Base-by-base conservation (phyloP, 2,113 vertebrate genomes). In the Petromus typicus region DNA sequence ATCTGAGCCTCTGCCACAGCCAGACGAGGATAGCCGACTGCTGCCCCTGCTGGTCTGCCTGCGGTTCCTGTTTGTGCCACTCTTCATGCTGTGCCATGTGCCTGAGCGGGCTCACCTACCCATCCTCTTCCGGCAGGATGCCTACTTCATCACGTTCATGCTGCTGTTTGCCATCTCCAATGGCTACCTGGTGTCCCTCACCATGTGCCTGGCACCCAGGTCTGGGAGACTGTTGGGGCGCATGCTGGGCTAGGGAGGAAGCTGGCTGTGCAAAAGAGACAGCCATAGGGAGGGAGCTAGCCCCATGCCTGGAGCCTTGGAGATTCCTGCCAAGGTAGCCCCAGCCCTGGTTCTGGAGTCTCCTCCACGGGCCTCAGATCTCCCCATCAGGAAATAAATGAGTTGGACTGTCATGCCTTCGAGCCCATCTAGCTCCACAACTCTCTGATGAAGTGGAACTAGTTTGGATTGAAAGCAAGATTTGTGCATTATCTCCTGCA, bases 141-240 rank as follows among this genome's bases (percentile, higher is more conserved):
- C 82, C 7, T 97, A 86, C 1, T 99, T 99, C 96, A 67, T 98
- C 48, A 9, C 84, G 40, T 99, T 99, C 97, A 99, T 99, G 99
- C 30, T 96, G 4, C 61, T 99, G 12, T 99, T 99, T 84, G 98
- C 99, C 0, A 0, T 99, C 79, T 98, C 99, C 98, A 99, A 99
- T 0, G 99, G 99, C 80, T 99, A 99, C 97, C 99, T 98, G 2
- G 98, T 99, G 90, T 99, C 99, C 83, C 98, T 99, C 17, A 98
- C 99, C 97, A 99, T 99, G 99, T 99, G 99, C 90, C 99, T 99
- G 91, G 99, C 99, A 0, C 99, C 99, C 32, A 99, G 99, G 99
- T 99, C 96, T 14, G 86, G 45, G 30, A 87, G 10, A 3, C 0
- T 5, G 12, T 7, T 43, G 20, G 54, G 69, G 1, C 4, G n/a